Conservation (phyloP, 2,888 invertebrate species). For the Pristionchus fissidentatus region DNA sequence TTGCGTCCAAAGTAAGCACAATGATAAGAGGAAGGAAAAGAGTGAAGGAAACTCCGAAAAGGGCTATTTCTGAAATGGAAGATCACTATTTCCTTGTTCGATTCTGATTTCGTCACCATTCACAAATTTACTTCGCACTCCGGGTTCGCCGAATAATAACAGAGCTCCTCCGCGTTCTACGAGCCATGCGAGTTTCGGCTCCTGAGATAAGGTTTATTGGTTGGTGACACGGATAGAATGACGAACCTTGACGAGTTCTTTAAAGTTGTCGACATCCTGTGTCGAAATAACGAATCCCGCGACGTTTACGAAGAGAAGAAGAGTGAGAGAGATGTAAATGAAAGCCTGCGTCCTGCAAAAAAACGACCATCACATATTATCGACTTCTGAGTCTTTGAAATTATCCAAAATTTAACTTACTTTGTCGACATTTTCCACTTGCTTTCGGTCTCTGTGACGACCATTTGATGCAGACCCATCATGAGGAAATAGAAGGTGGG, state of each 20-base stretch:
- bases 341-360: neutral
- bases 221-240: neutral
- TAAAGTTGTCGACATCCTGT: neutral
- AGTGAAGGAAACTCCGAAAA: neutral
- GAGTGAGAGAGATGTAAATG: neutral
- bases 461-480: neutral
- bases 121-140: neutral
- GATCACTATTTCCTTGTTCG: neutral
- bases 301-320: neutral
- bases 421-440: neutral
- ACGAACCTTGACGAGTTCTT: neutral
- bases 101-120: neutral
- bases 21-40: neutral
- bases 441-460: neutral
- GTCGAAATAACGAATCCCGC: neutral
- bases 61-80: neutral
- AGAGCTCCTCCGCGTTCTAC: neutral
- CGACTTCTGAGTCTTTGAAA: too few species aligned
- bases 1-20: neutral
- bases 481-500: neutral
- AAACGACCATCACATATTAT: too few species aligned
- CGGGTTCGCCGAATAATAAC: neutral
- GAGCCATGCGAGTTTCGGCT: neutral
- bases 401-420: too few species aligned
- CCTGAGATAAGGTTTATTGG: too few species aligned